These are phyloP conservation scores for Gnathonemus longibarbis DNA, from an alignment of 2,113 vertebrate species.

Conservation along the genomic window DNA sequence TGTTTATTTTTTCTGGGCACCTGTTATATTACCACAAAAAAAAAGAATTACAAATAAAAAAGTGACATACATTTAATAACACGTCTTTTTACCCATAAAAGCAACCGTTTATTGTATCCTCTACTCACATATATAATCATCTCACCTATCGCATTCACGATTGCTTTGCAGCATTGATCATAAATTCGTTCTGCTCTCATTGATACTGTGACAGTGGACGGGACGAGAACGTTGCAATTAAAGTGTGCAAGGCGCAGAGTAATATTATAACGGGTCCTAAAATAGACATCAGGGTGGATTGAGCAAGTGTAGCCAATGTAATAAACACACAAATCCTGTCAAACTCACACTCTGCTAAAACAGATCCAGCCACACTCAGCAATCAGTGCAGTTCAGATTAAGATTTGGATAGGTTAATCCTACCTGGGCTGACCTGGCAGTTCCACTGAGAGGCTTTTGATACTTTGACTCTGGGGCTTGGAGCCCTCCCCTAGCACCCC, in stretches of 20 bases:
- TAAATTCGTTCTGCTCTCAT: not conserved
- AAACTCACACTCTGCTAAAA: not conserved
- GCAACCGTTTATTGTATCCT: not conserved
- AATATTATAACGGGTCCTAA: conserved; percentile 38
- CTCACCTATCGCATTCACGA: not conserved
- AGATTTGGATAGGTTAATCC: conserved; percentile 10
- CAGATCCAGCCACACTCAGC: not conserved
- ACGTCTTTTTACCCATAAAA: not conserved
- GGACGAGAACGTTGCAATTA: not conserved
- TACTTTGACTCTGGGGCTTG: not conserved
- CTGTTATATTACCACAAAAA: not conserved
- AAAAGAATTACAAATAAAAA: not conserved
- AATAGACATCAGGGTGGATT: conserved; percentile 39
- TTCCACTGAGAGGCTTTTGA: not conserved
- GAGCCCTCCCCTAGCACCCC: not conserved
- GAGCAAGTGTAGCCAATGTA: not conserved
- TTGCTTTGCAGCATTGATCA: not conserved
- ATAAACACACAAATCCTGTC: not conserved
- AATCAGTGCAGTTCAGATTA: not conserved
- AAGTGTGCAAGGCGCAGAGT: conserved; percentile 12
- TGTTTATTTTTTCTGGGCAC: not conserved
- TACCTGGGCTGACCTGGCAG: conserved; percentile 38
- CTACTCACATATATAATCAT: not conserved
- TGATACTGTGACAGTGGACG: not conserved
- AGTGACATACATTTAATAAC: not conserved